Evolutionary conservation across 2,113 vertebrate genomes (phyloP).

Genomic region (Balaeniceps rex): DNA sequence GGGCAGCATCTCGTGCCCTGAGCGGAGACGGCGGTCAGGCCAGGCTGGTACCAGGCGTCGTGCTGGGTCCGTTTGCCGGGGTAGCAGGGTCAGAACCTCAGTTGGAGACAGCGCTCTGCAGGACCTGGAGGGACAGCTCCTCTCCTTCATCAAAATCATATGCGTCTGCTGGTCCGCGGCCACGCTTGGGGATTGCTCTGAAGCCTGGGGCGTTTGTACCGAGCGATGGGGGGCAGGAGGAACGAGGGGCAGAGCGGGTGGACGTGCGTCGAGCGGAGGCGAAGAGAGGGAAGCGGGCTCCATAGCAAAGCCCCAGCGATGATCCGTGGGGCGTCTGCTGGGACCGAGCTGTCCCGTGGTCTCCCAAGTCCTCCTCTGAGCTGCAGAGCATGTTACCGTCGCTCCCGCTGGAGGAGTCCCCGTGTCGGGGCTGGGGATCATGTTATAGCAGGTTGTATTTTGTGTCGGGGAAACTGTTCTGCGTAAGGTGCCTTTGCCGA

Average conservation of each 20-base stretch:
- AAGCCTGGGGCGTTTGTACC: background rate
- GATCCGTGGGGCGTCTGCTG: background rate
- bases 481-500: background rate
- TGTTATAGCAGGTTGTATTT: accelerated
- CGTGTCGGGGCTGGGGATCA: accelerated
- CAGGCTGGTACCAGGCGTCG: accelerated
- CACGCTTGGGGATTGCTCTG: background rate
- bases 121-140: background rate
- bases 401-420: background rate
- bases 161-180: accelerated
- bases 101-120: background rate
- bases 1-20: background rate
- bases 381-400: background rate
- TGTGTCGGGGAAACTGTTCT: background rate
- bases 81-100: background rate
- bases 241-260: background rate
- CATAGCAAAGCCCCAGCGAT: accelerated
- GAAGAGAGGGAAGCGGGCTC: accelerated
- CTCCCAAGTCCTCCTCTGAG: background rate
- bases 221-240: background rate
- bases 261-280: accelerated
- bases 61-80: accelerated
- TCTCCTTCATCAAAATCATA: background rate
- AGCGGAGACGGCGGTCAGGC: accelerated
- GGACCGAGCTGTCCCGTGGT: background rate